Evolutionary conservation across 2,797 vertebrate genomes (phyloP), one percentile per base, ranked within the genome.

Genomic region (Crenuchus spilurus): DNA sequence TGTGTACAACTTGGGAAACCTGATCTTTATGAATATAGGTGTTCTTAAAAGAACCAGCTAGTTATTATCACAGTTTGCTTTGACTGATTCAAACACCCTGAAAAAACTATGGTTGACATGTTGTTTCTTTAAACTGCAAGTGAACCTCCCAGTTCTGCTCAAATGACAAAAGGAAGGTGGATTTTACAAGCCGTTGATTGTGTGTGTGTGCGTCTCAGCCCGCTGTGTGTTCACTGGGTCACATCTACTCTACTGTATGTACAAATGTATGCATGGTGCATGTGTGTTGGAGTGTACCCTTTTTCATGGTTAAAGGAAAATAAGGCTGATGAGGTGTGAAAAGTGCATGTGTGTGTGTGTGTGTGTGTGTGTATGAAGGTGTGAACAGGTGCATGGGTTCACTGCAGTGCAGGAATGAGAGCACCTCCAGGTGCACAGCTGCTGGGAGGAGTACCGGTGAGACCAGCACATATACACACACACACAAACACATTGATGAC

Each of bases 311-410:
- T 60, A 41, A 39, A 66, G 58, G 44, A 69, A 65, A 26, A 52
- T 52, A 61, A 2, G 13, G 55, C 49, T 65, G 61, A 70, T 74
- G 54, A 52, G 60, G 61, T 78, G 76, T 78, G 72, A 72, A 66
- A 46, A 39, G 41, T 42, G 55, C 28, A 31, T 14, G 24, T 35
- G 20, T 31, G 51, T 10, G 72, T 18, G 18, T 81, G 76, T 81
- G 78, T 82, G 75, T 64, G 33, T 81, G 84, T 75, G 52, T 68
- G 82, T 85, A 80, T 84, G 69, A 77, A 87, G 85, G 89, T 71
- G 91, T 88, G 88, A 93, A 91, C 91, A 91, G 91, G 88, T 91
- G 91, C 87, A 86, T 84, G 81, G 92, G 92, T 92, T 93, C 90
- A 92, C 83, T 90, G 88, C 81, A 79, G 85, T 88, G 86, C 85